phyloP scores from a whole-genome alignment of 2,113 vertebrate species.

The Stigmatopora nigra region DNA sequence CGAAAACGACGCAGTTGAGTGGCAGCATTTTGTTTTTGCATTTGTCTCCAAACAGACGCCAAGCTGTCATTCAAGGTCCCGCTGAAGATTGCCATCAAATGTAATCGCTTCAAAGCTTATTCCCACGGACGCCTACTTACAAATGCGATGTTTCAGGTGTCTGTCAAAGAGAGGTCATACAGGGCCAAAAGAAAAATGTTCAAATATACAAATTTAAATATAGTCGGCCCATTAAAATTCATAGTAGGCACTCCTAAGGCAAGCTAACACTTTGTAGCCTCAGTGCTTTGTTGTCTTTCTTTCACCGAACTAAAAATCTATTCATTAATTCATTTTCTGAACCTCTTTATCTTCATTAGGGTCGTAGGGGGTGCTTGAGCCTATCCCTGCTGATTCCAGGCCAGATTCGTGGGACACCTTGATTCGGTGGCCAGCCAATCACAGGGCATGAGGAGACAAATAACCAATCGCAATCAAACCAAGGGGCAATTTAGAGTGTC shows the following conservation, averaged over 20 bases:
- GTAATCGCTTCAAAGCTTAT: slow-evolving; percentile 72
- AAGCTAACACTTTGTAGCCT: slow-evolving; percentile 28
- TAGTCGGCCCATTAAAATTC: slow-evolving; percentile 59
- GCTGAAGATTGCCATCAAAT: slow-evolving; percentile 73
- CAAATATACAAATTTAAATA: slow-evolving; percentile 69
- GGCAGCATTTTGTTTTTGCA: slow-evolving; percentile 71
- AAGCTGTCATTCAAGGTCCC: slow-evolving; percentile 74
- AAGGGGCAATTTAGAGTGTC: too few relatives aligned
- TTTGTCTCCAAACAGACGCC: slow-evolving; percentile 73
- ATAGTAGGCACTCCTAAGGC: slow-evolving; percentile 46
- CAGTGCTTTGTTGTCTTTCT: slow-evolving; percentile 18
- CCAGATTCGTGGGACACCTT: too few relatives aligned
- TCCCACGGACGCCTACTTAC: slow-evolving; percentile 69
- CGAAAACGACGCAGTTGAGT: slow-evolving; percentile 58
- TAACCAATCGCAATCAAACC: too few relatives aligned
- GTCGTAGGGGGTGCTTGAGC: too few relatives aligned
- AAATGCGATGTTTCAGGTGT: slow-evolving; percentile 70
- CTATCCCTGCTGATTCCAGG: too few relatives aligned
- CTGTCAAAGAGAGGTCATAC: slow-evolving; percentile 64
- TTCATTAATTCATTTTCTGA: too few relatives aligned
- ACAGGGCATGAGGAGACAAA: too few relatives aligned
- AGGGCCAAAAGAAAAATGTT: slow-evolving; percentile 59
- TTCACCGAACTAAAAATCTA: not conserved
- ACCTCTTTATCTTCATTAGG: too few relatives aligned
- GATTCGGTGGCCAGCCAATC: too few relatives aligned